Evolutionary conservation across 2,113 vertebrate genomes (phyloP), one percentile per base, ranked within the genome.

Genomic region (Mesocricetus auratus): DNA sequence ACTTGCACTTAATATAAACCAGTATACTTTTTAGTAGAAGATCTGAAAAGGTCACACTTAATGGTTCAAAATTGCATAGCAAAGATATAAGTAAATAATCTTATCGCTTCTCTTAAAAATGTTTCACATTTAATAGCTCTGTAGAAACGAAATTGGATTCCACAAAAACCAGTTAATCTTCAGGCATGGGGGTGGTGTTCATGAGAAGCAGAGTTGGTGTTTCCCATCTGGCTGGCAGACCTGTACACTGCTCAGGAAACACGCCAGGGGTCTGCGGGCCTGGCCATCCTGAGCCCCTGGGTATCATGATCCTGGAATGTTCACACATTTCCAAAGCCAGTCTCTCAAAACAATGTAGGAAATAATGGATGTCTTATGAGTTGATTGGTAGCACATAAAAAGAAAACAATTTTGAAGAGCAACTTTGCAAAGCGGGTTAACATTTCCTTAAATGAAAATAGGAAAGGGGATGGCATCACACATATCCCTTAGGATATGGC

Each of bases 201-300:
- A 36, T 56, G 56, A 56, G 92, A n/a, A 74, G 36, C 36, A 36
- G 45, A 24, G n/a, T n/a, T 22, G 66, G 62, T 31, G 22, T 4
- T 89, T 62, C 8, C 47, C 95, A 95, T 95, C 92, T 95, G 96
- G 87, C 71, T n/a, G 21, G 19, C 97, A 95, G 95, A n/a, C 86
- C 78, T 12, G 6, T 24, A 24, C 16, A 26, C 90, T 22, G 10
- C 50, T 69, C 78, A 47, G 92, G 81, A 94, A 74, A 74, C 93
- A 33, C 50, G 2, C 64, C 12, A 1, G 77, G 60, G 42, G 62
- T 36, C 73, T 73, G 73, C 3, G 2, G 60, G 22, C n/a, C 83
- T 8, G 29, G 58, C 87, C 91, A 58, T 22, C 45, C 47, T n/a
- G 36, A 85, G 42, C 60, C 94, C 50, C 4, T 50, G 53, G 58